Evolutionary conservation across 1,140 invertebrate genomes (phyloP), one percentile per base, ranked within the genome.

Genomic region (Mercenaria mercenaria): DNA sequence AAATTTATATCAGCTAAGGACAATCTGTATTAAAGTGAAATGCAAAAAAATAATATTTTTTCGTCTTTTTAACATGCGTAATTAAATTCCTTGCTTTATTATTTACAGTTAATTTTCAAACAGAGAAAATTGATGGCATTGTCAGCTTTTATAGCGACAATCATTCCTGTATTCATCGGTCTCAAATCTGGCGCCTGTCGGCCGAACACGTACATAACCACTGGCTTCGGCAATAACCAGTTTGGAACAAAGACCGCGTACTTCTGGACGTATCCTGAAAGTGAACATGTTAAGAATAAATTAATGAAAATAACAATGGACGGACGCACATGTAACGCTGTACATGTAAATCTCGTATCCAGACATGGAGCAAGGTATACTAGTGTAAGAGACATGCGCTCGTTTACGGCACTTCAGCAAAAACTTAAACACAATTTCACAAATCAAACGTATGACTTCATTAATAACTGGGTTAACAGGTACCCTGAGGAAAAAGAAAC

Each of bases 281-380:
- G 90, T 1, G 88, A 90, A 52, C 64, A 34, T 0, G 41, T 47
- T 20, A 10, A 13, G 26, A 43, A 76, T 50, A 23, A 20, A 11
- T 23, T 76, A 6, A 29, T 43, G n/a, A 47, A 41, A 43, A 76
- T 43, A 76, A 26, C n/a, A 4, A 20, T 76, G 0, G 39, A 29
- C 56, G 90, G 15, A 15, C 72, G 10, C 91, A 91, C 88, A 72
- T 95, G 94, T 87, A 80, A 91, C 20, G 91, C 92, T 47, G 90
- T 93, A n/a, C 94, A 94, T 67, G 74, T 93, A 23, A 93, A 87
- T 64, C 76, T 90, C 3, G 72, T 95, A n/a, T 87, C 92, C 15
- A 83, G 94, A 50, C 94, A 95, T 90, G 94, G 94, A 37, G 87
- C 92, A 23, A 89, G 94, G 41, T 93, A 91, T 88, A 93, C 93